phyloP scores from a whole-genome alignment of 2,797 vertebrate species.

The Gastrophryne carolinensis region DNA sequence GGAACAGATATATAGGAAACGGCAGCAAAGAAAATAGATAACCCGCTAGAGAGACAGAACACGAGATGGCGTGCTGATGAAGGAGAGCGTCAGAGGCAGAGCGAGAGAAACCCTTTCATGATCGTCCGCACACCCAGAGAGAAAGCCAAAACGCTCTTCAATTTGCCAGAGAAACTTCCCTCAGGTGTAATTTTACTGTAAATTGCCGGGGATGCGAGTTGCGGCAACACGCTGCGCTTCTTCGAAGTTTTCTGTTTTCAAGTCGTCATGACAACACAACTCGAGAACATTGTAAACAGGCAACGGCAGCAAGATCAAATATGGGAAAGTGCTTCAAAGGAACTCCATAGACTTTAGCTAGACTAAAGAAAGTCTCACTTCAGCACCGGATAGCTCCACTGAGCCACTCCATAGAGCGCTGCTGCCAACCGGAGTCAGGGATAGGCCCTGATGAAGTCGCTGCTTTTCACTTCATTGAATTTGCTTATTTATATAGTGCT shows the following conservation, averaged over 20 bases:
- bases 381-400: conserved; percentile 27
- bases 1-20: conserved; percentile 34
- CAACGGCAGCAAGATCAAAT: no score
- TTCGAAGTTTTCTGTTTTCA: not conserved
- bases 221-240: not conserved
- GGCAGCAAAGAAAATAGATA: conserved; percentile 13
- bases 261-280: not conserved
- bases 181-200: conserved; percentile 9
- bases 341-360: not conserved
- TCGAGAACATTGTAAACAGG: not conserved
- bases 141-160: not conserved
- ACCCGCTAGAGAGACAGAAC: not conserved
- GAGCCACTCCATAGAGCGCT: not conserved
- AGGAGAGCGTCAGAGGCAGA: not conserved
- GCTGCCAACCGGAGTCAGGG: no score
- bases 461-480: no score
- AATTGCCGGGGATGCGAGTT: not conserved
- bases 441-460: no score
- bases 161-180: not conserved
- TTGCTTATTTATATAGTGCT: no score
- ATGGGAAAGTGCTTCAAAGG: not conserved
- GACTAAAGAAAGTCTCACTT: not conserved
- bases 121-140: not conserved
- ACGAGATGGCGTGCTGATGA: not conserved
- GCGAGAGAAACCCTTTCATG: not conserved